Evolutionary conservation across 2,888 invertebrate genomes (phyloP).

Genomic region (Euproctis similis): DNA sequence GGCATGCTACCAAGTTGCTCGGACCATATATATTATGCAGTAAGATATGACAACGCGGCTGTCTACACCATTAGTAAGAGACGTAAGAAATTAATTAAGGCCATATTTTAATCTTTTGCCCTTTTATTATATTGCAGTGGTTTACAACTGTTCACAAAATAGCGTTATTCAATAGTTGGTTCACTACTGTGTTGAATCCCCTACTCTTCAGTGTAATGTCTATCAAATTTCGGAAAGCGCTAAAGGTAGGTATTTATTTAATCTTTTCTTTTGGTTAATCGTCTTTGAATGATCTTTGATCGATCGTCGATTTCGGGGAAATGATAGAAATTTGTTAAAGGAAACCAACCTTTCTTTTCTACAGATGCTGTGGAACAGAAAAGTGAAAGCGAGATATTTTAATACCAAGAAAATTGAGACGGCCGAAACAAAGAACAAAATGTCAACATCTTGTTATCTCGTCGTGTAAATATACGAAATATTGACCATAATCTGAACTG

Average conservation of each 20-base stretch:
- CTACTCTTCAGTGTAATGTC: constrained; percentile 60
- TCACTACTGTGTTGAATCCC: constrained; percentile 53
- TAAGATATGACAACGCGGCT: no score
- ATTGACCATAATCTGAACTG: no score
- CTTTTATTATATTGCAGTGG: constrained; percentile 44
- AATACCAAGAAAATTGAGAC: constrained; percentile 7
- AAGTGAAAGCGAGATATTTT: constrained; percentile 14
- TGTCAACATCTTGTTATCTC: constrained; percentile 18
- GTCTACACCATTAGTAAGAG: no score
- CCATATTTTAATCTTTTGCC: no score
- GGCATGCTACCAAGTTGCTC: no score
- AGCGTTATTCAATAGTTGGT: constrained; percentile 44
- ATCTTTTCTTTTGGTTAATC: not conserved
- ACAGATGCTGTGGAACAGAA: constrained; percentile 29
- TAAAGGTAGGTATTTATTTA: constrained; percentile 35
- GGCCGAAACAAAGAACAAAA: constrained; percentile 4
- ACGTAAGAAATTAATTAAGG: no score
- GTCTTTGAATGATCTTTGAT: no score
- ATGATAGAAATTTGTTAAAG: no score
- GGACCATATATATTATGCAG: no score
- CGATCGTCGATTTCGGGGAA: no score
- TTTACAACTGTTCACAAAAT: constrained; percentile 36
- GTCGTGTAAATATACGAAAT: constrained; percentile 12
- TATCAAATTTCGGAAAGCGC: constrained; percentile 51
- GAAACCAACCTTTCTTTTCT: not conserved